Evolutionary conservation across 2,888 invertebrate species (phyloP).

Genomic region (Tortrix viridana): DNA sequence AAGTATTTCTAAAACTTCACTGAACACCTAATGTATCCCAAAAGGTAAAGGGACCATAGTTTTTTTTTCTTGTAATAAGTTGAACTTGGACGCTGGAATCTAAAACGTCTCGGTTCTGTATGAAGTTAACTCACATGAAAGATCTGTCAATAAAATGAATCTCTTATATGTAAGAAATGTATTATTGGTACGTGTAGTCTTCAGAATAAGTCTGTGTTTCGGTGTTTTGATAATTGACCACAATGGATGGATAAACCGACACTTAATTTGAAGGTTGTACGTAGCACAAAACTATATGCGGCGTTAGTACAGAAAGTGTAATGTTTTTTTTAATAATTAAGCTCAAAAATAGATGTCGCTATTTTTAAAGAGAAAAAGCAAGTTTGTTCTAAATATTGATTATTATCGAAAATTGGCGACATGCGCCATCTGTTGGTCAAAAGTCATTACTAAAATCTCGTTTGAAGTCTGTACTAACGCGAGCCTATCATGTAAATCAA

Average conservation of each 20-base stretch:
- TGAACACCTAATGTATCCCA: slow-evolving; percentile 20
- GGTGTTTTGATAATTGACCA: background rate
- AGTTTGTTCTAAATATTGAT: too few species aligned
- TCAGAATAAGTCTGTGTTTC: background rate
- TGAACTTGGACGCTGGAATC: slow-evolving; percentile 14
- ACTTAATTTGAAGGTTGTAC: slow-evolving; percentile 12
- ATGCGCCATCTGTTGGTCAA: background rate
- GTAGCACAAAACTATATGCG: background rate
- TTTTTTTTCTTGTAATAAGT: slow-evolving; percentile 10
- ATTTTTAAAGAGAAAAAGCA: too few species aligned
- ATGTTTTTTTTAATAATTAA: too few species aligned
- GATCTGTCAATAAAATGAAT: slow-evolving; percentile 10
- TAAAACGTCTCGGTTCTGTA: slow-evolving; percentile 2
- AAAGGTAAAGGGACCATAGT: slow-evolving; percentile 38
- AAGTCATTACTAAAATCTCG: background rate
- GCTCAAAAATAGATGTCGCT: too few species aligned
- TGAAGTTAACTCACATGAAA: slow-evolving; percentile 1
- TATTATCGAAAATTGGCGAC: background rate
- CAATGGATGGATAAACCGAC: background rate
- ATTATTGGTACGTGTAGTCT: background rate
- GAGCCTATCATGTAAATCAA: background rate
- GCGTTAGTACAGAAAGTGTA: slow-evolving; percentile 4
- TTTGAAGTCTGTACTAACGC: slow-evolving; percentile 6
- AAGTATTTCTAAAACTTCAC: background rate
- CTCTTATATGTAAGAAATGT: slow-evolving; percentile 4